Base-by-base conservation (phyloP, 2,888 invertebrate genomes). In the Idaea aversata region DNA sequence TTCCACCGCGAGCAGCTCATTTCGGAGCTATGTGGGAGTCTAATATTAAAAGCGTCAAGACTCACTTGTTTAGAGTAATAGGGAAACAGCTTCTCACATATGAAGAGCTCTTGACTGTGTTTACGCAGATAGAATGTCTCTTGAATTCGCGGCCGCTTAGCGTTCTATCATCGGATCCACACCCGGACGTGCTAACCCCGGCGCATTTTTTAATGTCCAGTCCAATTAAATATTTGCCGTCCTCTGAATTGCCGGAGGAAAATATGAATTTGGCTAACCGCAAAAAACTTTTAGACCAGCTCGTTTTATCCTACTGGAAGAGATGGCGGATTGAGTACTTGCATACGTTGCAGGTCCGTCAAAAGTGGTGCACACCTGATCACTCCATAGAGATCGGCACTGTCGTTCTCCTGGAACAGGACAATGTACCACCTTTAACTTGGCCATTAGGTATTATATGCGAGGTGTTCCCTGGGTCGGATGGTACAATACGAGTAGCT, bases 281-380 rank as follows among this genome's bases (percentile, higher is more conserved):
- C 3, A 35, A 68, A 7, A 5, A 36, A 0, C 60, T 73, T 0
- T 15, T 71, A 0, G 70, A 74, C 34, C 59, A 65, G 35, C 15
- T 74, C 0, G 72, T 74, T 0, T 61, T 67, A 34, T 65, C 69
- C 0, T 72, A 65, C 36, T 69, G 72, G 69, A 64, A 61, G 25
- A 25, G 67, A 5, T 72, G 70, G 69, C 60, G 63, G 3, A 5
- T 38, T 2, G 65, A 71, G n/a, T 71, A 71, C 61, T 62, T 69
- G 15, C 65, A 69, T 47, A 67, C 47, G 10, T 25, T 70, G 16
- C 70, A 70, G 57, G 15, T 38, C 57, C 10, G 70, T 0, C 35
- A 64, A 15, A 70, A 69, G 16, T 71, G 69, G 68, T 63, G 62
- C 10, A 71, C 65, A 13, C 62, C 62, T 3, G 16, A 58, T 15